Percentiles rank a stretch among this genome's conserved stretches.
Conservation (phyloP, 2,797 vertebrate genomes). For the Trematomus bernacchii region DNA sequence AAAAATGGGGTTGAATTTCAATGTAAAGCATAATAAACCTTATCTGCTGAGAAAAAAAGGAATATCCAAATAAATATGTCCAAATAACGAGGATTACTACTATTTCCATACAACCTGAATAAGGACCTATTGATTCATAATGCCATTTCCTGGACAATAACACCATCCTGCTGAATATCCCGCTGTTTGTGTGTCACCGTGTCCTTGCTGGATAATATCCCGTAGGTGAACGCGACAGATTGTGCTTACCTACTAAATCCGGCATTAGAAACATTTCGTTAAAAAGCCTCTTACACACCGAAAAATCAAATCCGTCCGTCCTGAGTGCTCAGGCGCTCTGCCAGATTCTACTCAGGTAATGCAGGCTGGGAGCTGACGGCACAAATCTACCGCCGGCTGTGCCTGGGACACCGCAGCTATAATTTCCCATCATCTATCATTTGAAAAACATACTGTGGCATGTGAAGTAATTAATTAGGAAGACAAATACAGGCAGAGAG, state of each 20-base stretch:
- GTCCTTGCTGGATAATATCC: conserved; percentile 71
- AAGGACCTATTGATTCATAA: background rate
- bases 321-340: conserved; percentile 76
- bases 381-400: conserved; percentile 81
- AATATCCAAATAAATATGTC: background rate
- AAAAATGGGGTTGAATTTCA: background rate
- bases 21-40: background rate
- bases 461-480: conserved; percentile 83
- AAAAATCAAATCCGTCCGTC: conserved; percentile 80
- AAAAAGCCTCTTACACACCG: conserved; percentile 84
- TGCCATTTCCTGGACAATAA: background rate
- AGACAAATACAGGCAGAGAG: conserved; percentile 78
- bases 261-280: conserved; percentile 80
- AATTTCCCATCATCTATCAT: conserved; percentile 81
- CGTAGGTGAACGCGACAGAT: conserved; percentile 83
- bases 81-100: background rate
- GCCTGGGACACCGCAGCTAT: conserved; percentile 68
- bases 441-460: conserved; percentile 79
- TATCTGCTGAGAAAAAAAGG: background rate
- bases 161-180: conserved; percentile 1
- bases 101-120: background rate
- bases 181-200: conserved; percentile 1
- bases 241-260: conserved; percentile 86
- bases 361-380: conserved; percentile 74
- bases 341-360: conserved; percentile 85